Percentiles rank a stretch among this genome's conserved stretches.
Conservation (phyloP, 1,140 invertebrate species). For the Drosophila ananassae region DNA sequence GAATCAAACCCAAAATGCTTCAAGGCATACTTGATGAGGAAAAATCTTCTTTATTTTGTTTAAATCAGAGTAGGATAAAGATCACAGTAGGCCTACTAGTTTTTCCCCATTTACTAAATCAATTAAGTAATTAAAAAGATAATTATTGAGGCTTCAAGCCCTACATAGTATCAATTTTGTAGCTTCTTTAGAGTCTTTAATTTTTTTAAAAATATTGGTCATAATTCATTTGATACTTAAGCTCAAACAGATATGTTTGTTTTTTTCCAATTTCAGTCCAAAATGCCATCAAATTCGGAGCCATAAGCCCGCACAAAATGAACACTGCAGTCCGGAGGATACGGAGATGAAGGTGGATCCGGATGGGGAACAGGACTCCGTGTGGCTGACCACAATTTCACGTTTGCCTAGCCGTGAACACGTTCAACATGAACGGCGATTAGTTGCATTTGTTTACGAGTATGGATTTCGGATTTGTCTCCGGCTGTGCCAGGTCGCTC, state of each 20-base stretch:
- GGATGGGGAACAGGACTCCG: constrained; percentile 13
- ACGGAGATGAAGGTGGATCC: constrained; percentile 4
- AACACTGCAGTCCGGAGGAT: constrained; percentile 10
- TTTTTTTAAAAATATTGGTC: no score
- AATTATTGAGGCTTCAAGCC: no score
- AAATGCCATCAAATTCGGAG: constrained; percentile 35
- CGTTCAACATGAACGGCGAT: constrained; percentile 80
- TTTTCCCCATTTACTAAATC: no score
- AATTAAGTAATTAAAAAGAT: no score
- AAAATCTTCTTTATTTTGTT: neutral
- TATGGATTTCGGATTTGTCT: constrained; percentile 81
- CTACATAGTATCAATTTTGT: no score
- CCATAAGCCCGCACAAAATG: constrained; percentile 48
- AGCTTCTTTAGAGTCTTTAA: no score
- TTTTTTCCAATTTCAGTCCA: constrained; percentile 17
- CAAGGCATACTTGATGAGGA: neutral
- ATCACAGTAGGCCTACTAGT: neutral
- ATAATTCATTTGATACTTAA: constrained; percentile 37
- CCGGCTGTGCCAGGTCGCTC: constrained; percentile 55
- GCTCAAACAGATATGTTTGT: constrained; percentile 17
- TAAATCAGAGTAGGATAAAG: no score
- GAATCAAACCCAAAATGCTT: neutral
- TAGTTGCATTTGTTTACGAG: constrained; percentile 82
- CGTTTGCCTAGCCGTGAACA: constrained; percentile 78
- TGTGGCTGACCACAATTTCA: constrained; percentile 73